phyloP scores from a whole-genome alignment of 2,888 invertebrate species.

The Acrobasis suavella region DNA sequence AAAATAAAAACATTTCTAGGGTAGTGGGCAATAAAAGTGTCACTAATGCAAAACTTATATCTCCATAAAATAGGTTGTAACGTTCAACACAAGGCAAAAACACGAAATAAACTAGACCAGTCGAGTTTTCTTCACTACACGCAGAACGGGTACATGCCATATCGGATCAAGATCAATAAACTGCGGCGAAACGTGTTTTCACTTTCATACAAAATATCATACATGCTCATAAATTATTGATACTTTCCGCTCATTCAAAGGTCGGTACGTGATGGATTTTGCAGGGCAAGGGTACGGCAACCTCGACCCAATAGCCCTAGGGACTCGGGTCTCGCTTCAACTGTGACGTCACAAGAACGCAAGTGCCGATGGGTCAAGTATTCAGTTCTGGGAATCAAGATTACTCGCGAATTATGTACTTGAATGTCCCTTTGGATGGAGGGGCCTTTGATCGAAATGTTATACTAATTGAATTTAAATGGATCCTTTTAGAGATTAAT shows the following conservation, averaged over 20 bases:
- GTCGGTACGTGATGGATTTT: slow-evolving; percentile 21
- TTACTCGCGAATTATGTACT: background rate
- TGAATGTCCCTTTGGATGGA: slow-evolving; percentile 5
- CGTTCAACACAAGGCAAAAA: slow-evolving; percentile 2
- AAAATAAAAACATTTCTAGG: too few species aligned
- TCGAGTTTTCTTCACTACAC: slow-evolving; percentile 10
- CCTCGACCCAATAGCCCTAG: slow-evolving; percentile 26
- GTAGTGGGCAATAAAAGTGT: too few species aligned
- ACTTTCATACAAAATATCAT: slow-evolving; percentile 16
- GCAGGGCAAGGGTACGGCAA: slow-evolving; percentile 23
- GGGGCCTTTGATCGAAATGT: slow-evolving; percentile 1
- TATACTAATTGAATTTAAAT: background rate
- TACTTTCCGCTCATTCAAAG: slow-evolving; percentile 12
- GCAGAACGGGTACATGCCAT: background rate
- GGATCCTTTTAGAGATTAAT: slow-evolving; percentile 1
- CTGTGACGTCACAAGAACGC: slow-evolving; percentile 2
- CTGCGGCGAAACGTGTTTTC: slow-evolving; percentile 12
- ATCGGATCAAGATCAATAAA: slow-evolving; percentile 20
- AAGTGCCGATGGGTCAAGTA: slow-evolving; percentile 13
- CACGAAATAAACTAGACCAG: slow-evolving; percentile 8
- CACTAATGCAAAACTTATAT: too few species aligned
- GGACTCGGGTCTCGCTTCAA: slow-evolving; percentile 2
- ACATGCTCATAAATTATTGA: slow-evolving; percentile 14
- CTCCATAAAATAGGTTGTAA: background rate
- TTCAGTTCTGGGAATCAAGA: slow-evolving; percentile 8